These are phyloP conservation scores for Microctenopoma stevenorrisi DNA, from an alignment of 2,797 vertebrate genomes.

Conservation along the genomic window DNA sequence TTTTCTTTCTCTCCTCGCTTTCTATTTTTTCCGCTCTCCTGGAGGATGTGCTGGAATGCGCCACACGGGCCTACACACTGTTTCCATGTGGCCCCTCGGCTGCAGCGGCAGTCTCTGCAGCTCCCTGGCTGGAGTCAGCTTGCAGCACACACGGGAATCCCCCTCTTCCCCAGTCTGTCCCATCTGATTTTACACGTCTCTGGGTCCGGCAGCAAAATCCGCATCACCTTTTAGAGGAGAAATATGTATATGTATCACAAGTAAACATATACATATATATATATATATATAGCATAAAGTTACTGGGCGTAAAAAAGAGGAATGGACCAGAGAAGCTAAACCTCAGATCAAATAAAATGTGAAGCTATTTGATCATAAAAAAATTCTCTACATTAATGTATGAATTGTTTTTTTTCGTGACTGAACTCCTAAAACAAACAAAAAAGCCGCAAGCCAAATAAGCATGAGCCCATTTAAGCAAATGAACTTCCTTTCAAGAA, in stretches of 20 bases:
- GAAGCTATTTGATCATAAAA: constrained; percentile 49
- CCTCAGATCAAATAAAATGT: constrained; percentile 47
- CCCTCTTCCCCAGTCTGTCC: constrained; percentile 64
- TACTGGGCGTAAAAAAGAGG: constrained; percentile 19
- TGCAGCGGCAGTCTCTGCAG: constrained; percentile 83
- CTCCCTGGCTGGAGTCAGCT: constrained; percentile 89
- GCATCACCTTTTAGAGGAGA: constrained; percentile 28
- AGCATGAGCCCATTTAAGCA: constrained; percentile 52
- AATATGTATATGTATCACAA: neutral
- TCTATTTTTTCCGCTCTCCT: constrained; percentile 76
- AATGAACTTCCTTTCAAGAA: constrained; percentile 64
- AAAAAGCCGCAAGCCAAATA: constrained; percentile 69
- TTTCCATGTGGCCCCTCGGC: constrained; percentile 89
- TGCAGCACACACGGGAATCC: constrained; percentile 90
- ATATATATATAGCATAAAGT: constrained; percentile 12
- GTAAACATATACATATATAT: too few relatives aligned
- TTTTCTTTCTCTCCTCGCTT: constrained; percentile 78
- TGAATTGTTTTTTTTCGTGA: constrained; percentile 52
- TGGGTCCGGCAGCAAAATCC: constrained; percentile 82
- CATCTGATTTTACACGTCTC: constrained; percentile 85
- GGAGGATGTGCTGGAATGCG: constrained; percentile 96
- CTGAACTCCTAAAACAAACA: constrained; percentile 63
- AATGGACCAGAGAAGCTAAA: constrained; percentile 15
- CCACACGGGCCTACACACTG: constrained; percentile 87
- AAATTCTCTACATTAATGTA: constrained; percentile 44